Base-by-base conservation (phyloP, 2,888 invertebrate genomes). In the Mythimna vitellina region DNA sequence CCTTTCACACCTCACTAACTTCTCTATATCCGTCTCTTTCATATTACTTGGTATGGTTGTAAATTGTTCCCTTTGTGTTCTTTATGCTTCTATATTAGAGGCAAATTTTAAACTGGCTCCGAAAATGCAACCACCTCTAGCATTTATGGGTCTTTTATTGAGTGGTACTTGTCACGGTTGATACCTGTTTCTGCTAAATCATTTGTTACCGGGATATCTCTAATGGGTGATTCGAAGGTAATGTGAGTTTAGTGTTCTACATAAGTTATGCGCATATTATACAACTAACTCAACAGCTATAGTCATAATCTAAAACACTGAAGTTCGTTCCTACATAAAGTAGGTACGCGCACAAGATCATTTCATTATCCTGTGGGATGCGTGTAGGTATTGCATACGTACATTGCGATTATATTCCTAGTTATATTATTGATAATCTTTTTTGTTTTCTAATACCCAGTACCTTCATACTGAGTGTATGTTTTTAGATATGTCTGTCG, bases 21-120 rank as follows among this genome's bases (percentile, higher is more conserved):
- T 63, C 46, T 49, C 74, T 87, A 78, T 80, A 53, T 70, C 60
- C 38, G 63, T 90, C 87, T 81, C 87, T 78, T 70, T 85, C 84
- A 22, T 62, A 57, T 58, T 57, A 76, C 73, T 85, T 74, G 86
- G 83, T 78, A 75, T 81, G 76, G 81, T 80, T 87, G 75, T 74
- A 75, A 83, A 83, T 76, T 78, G 73, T 72, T 82, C 64, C 73
- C 77, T 74, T 78, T 69, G 65, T 72, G 73, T 73, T 79, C 49
- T 72, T 12, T 66, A 65, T 32, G 62, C 65, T 74, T 72, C 46
- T 53, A 56, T 71, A 71, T 4, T 73, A 29, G 60, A 65, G 65
- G 68, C 25, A 58, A 42, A 72, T 70, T 72, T 60, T 69, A 66
- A 70, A 82, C 65, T 73, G 63, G 74, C 65, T 82, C 67, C 49